phyloP scores from a whole-genome alignment of 2,797 vertebrate species.

The Notolepis coatsorum region DNA sequence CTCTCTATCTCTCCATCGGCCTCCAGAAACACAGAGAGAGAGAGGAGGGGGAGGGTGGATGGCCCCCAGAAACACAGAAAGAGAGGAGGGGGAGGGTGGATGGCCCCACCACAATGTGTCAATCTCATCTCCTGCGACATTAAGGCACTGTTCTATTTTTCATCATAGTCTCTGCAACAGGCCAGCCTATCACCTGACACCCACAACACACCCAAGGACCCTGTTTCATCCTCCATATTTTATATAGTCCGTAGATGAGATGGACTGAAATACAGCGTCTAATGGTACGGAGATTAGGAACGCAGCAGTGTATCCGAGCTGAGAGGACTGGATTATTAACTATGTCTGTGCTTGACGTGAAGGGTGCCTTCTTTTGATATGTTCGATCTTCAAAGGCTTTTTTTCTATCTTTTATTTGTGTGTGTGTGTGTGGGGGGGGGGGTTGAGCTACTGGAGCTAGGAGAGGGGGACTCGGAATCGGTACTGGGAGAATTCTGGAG shows the following conservation, averaged over 20 bases:
- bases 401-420: neutral
- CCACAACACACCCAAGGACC: neutral
- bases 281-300: neutral
- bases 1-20: neutral
- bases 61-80: neutral
- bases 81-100: neutral
- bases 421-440: neutral
- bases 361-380: neutral
- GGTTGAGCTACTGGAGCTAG: neutral
- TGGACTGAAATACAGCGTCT: neutral
- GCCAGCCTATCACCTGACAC: neutral
- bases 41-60: neutral
- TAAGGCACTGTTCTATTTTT: conserved; percentile 31
- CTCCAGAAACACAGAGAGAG: neutral
- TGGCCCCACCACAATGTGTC: neutral
- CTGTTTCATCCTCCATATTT: conserved; percentile 12
- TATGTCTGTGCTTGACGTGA: neutral
- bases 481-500: neutral
- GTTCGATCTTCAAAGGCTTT: neutral
- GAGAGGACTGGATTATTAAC: neutral
- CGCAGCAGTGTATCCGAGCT: neutral
- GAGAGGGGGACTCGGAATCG: neutral
- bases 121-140: conserved; percentile 25
- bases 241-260: neutral
- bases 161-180: neutral